These are phyloP conservation scores for Enteromius mattozi DNA, from an alignment of 2,797 vertebrate species.

Conservation along the genomic window DNA sequence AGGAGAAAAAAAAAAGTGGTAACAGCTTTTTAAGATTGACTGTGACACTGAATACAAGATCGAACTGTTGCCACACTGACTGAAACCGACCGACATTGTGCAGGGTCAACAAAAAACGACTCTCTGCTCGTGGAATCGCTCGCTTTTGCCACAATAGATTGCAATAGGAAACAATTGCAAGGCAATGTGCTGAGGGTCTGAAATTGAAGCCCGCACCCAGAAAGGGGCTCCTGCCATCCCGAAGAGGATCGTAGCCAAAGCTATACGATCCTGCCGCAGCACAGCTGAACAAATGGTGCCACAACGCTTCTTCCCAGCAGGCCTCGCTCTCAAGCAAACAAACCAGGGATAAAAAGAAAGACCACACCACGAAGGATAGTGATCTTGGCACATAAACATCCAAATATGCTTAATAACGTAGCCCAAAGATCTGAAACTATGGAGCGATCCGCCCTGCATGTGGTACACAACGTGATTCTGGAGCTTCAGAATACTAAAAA, in stretches of 20 bases:
- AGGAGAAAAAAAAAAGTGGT: conserved; percentile 45
- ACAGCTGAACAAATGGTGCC: conserved; percentile 67
- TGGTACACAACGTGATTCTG: background rate
- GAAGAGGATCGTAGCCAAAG: conserved; percentile 36
- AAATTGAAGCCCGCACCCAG: conserved; percentile 72
- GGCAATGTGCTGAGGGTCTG: conserved; percentile 74
- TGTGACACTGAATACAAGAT: conserved; percentile 13
- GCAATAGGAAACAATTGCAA: conserved; percentile 71
- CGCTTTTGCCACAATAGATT: conserved; percentile 74
- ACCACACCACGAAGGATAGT: conserved; percentile 23
- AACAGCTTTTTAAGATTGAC: conserved; percentile 43
- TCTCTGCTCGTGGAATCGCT: conserved; percentile 71
- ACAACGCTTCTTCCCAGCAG: conserved; percentile 39
- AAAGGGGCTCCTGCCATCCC: conserved; percentile 49
- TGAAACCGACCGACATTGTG: conserved; percentile 50
- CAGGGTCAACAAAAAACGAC: conserved; percentile 70
- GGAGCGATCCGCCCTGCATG: background rate
- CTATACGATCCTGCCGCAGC: conserved; percentile 58
- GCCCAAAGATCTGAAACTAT: conserved; percentile 8
- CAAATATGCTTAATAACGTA: background rate
- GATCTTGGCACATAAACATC: conserved; percentile 26
- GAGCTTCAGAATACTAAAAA: conserved; percentile 1
- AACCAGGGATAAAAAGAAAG: conserved; percentile 25
- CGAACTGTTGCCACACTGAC: conserved; percentile 1
- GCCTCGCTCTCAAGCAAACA: conserved; percentile 38